Conservation (phyloP, 2,797 vertebrate species). For the Zenarchopterus dispar region DNA sequence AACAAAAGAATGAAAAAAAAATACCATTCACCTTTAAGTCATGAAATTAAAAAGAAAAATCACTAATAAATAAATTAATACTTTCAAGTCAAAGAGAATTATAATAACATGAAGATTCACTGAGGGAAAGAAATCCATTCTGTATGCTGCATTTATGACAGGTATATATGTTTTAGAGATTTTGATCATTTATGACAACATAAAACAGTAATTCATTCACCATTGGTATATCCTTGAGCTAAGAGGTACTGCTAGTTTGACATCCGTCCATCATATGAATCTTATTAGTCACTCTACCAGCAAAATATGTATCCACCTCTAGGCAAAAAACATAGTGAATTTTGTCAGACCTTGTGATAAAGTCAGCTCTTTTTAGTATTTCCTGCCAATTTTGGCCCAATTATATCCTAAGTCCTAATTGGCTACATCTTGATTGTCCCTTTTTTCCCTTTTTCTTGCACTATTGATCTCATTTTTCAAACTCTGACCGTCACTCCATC, state of each 20-base stretch:
- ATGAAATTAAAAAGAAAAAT: conserved; percentile 1
- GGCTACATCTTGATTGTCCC: conserved; percentile 40
- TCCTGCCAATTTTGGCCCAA: conserved; percentile 39
- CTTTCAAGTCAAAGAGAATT: not conserved
- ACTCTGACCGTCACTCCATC: conserved; percentile 16
- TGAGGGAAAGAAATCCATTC: conserved; percentile 1
- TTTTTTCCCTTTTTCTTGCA: conserved; percentile 25
- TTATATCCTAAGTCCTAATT: conserved; percentile 41
- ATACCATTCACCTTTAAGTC: not conserved
- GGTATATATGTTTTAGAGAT: conserved; percentile 17
- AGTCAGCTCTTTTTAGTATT: conserved; percentile 40
- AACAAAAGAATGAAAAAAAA: not conserved
- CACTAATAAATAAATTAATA: not conserved
- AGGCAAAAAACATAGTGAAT: conserved; percentile 45
- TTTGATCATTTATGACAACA: conserved; percentile 29
- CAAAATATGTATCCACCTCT: conserved; percentile 29
- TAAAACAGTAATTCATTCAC: conserved; percentile 27
- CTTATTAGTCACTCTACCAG: conserved; percentile 37
- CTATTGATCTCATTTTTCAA: conserved; percentile 1
- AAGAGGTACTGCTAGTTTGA: conserved; percentile 21
- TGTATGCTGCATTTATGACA: conserved; percentile 12
- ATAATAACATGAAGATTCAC: conserved; percentile 6
- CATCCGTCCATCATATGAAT: conserved; percentile 46
- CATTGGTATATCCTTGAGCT: conserved; percentile 14
- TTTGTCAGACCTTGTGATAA: conserved; percentile 51